These are phyloP conservation scores for Cichlasoma orientale DNA, from an alignment of 2,797 vertebrate genomes.

Conservation along the genomic window DNA sequence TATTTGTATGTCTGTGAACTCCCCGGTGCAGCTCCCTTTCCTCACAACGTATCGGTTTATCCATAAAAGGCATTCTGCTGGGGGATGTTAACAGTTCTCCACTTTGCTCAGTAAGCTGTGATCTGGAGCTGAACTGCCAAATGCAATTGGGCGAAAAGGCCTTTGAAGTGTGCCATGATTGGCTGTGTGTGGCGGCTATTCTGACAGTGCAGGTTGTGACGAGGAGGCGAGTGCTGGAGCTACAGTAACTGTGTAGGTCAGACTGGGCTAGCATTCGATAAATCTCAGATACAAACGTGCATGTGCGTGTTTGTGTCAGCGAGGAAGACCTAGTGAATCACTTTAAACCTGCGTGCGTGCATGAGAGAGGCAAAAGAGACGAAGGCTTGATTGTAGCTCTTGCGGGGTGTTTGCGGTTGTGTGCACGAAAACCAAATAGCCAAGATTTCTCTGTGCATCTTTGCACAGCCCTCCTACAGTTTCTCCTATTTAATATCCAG, in stretches of 20 bases:
- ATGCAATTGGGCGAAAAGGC: conserved; percentile 48
- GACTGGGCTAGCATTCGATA: conserved; percentile 17
- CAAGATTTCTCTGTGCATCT: background rate
- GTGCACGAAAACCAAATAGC: conserved; percentile 14
- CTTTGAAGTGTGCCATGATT: conserved; percentile 57
- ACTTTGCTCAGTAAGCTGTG: conserved; percentile 47
- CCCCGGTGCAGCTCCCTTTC: conserved; percentile 21
- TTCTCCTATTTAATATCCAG: conserved; percentile 38
- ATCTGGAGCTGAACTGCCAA: conserved; percentile 53
- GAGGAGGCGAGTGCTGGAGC: conserved; percentile 37
- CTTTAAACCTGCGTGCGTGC: background rate
- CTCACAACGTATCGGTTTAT: conserved; percentile 33
- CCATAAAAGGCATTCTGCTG: conserved; percentile 48
- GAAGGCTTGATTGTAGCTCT: conserved; percentile 3
- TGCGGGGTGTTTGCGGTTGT: background rate
- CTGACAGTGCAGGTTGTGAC: conserved; percentile 58
- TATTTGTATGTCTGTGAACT: conserved; percentile 27
- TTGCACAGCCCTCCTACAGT: conserved; percentile 3
- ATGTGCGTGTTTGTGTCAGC: conserved; percentile 16
- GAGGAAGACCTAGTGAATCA: conserved; percentile 17
- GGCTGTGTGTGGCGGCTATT: conserved; percentile 53
- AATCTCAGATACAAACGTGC: conserved; percentile 24
- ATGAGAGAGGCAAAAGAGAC: background rate
- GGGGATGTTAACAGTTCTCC: conserved; percentile 34
- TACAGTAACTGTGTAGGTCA: conserved; percentile 46